phyloP scores from a whole-genome alignment of 2,113 vertebrate genomes.

The Furnarius figulus region DNA sequence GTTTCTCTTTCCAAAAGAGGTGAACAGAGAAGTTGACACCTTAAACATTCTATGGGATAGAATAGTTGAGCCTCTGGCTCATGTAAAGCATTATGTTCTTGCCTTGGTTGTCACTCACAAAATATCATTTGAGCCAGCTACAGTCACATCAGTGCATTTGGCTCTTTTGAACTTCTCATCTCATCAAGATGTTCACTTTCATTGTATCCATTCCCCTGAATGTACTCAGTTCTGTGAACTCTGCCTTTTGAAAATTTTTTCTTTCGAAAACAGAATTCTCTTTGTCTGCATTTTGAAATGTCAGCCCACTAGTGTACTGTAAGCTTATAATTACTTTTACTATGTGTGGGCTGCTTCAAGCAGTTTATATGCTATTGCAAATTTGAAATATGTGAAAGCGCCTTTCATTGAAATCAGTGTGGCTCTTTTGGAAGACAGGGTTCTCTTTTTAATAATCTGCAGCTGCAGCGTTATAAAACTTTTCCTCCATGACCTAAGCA shows the following conservation, averaged over 20 bases:
- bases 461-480: slow-evolving; percentile 48
- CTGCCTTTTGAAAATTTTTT: slow-evolving; percentile 3
- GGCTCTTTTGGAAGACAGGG: slow-evolving; percentile 49
- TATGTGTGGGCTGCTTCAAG: slow-evolving; percentile 46
- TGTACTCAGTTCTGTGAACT: background rate
- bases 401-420: slow-evolving; percentile 41
- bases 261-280: slow-evolving; percentile 39
- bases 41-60: background rate
- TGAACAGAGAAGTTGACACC: background rate
- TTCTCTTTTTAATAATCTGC: slow-evolving; percentile 40
- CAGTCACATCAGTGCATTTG: background rate
- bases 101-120: background rate
- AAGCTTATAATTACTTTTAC: slow-evolving; percentile 43
- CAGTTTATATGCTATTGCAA: slow-evolving; percentile 17
- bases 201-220: slow-evolving; percentile 1
- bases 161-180: background rate
- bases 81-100: background rate
- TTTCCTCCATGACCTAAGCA: slow-evolving; percentile 36
- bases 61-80: background rate
- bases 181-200: background rate
- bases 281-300: slow-evolving; percentile 64
- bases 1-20: background rate
- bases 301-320: slow-evolving; percentile 40
- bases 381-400: slow-evolving; percentile 54
- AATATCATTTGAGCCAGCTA: background rate